Percentiles rank a stretch among this genome's conserved stretches.
Evolutionary conservation across 1,140 invertebrate genomes (phyloP).

Genomic region (Telenomus remus): DNA sequence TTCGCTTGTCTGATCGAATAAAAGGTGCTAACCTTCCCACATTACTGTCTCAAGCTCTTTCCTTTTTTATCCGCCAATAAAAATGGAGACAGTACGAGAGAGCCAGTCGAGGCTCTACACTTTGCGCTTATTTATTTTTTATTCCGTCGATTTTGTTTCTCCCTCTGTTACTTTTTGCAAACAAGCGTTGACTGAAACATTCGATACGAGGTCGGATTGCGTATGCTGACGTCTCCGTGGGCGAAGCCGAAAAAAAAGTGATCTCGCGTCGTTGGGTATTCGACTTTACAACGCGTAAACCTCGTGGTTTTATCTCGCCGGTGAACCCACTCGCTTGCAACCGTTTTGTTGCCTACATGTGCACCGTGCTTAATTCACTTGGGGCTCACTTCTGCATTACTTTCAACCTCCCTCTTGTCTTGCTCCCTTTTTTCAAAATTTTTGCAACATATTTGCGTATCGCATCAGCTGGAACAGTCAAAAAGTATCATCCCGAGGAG

Average conservation of each 20-base stretch:
- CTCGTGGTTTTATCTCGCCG: conserved; percentile 52
- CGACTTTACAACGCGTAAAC: conserved; percentile 59
- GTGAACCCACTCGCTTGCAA: conserved; percentile 50
- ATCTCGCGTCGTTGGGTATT: conserved; percentile 49
- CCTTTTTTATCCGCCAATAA: conserved; percentile 19
- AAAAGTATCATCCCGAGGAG: too few relatives aligned
- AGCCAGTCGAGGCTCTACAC: conserved; percentile 13
- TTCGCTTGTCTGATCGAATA: conserved; percentile 53
- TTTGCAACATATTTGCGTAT: too few relatives aligned
- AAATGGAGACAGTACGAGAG: conserved; percentile 41
- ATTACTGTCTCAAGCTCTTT: conserved; percentile 23
- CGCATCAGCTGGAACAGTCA: too few relatives aligned
- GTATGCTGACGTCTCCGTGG: conserved; percentile 50
- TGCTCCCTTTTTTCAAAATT: background rate
- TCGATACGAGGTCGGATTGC: conserved; percentile 50
- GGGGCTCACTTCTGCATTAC: conserved; percentile 31
- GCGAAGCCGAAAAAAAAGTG: conserved; percentile 52
- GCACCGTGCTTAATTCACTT: conserved; percentile 37
- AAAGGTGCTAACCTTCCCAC: conserved; percentile 55
- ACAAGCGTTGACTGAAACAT: conserved; percentile 47
- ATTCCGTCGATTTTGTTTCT: too few relatives aligned
- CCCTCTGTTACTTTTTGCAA: conserved; percentile 47
- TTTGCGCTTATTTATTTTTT: too few relatives aligned
- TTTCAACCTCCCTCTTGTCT: conserved; percentile 9
- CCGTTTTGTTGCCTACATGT: conserved; percentile 56